These are phyloP conservation scores for Andrena bucephala DNA, from an alignment of 2,888 invertebrate species.

Conservation along the genomic window DNA sequence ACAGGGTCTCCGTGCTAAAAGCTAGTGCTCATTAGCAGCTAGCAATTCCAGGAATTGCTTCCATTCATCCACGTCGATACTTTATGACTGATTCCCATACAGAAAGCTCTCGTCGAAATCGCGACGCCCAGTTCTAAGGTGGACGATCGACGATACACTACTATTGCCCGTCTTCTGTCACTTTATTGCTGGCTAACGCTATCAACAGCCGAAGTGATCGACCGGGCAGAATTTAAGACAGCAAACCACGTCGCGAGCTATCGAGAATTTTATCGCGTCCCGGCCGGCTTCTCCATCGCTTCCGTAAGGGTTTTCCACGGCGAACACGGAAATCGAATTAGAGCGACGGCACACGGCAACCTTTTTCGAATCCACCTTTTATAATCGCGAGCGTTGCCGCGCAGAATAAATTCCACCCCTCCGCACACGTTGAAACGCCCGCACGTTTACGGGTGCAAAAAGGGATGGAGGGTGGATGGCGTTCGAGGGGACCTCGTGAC, in stretches of 20 bases:
- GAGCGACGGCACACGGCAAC: slow-evolving; percentile 43
- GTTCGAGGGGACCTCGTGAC: background rate
- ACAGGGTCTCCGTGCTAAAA: too few species aligned
- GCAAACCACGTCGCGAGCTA: slow-evolving; percentile 36
- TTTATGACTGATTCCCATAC: background rate
- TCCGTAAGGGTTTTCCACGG: slow-evolving; percentile 51
- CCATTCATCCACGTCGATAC: too few species aligned
- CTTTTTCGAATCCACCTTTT: slow-evolving; percentile 57
- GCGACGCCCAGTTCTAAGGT: background rate
- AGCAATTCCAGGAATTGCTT: too few species aligned
- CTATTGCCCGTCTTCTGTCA: background rate
- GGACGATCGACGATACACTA: background rate
- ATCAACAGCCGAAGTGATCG: slow-evolving; percentile 13
- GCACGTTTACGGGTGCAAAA: background rate
- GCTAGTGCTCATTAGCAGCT: too few species aligned
- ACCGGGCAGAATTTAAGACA: slow-evolving; percentile 35
- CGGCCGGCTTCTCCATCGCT: slow-evolving; percentile 52
- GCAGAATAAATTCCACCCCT: background rate
- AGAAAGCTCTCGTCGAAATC: background rate
- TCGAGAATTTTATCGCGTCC: slow-evolving; percentile 63
- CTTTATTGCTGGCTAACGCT: background rate
- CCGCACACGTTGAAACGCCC: background rate
- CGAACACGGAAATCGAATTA: slow-evolving; percentile 74
- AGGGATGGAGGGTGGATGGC: slow-evolving; percentile 5
- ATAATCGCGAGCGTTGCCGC: slow-evolving; percentile 25